Percentiles rank a stretch among this genome's conserved stretches.
phyloP scores from a whole-genome alignment of 2,113 vertebrate genomes.

The Heterotis niloticus region DNA sequence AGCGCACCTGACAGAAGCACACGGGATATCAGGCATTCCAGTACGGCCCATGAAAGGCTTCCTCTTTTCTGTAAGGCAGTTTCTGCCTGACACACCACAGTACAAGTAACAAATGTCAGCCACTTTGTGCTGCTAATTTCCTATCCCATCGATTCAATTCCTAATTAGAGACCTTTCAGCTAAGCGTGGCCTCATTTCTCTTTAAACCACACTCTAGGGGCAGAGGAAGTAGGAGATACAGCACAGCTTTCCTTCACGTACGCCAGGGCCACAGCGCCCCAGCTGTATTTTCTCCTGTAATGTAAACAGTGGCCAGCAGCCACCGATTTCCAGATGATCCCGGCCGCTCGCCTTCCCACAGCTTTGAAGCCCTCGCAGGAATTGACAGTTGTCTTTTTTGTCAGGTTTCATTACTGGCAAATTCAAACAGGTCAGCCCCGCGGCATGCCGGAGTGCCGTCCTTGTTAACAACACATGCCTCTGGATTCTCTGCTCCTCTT shows the following conservation, averaged over 20 bases:
- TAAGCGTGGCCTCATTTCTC: conserved; percentile 10
- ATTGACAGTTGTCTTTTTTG: conserved; percentile 9
- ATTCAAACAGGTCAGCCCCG: conserved; percentile 3
- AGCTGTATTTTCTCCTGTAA: not conserved
- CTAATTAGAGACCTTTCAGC: conserved; percentile 18
- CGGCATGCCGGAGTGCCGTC: not conserved
- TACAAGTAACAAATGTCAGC: not conserved
- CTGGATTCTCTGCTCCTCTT: not conserved
- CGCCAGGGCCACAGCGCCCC: not conserved
- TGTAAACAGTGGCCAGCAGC: not conserved
- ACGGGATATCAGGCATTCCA: not conserved
- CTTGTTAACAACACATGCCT: not conserved
- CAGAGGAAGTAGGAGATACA: not conserved
- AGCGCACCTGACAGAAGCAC: not conserved
- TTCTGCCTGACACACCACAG: not conserved
- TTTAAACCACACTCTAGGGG: not conserved
- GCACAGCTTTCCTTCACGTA: not conserved
- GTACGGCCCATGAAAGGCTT: not conserved
- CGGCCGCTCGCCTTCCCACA: not conserved
- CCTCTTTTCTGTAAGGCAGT: not conserved
- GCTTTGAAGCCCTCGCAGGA: not conserved
- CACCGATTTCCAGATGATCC: not conserved
- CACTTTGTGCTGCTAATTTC: not conserved
- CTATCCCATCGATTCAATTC: not conserved
- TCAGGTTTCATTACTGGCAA: conserved; percentile 6